A percentile compares a stretch with the other conserved stretches of the same genome.
phyloP scores from a whole-genome alignment of 1,140 invertebrate genomes.

The Plodia interpunctella region DNA sequence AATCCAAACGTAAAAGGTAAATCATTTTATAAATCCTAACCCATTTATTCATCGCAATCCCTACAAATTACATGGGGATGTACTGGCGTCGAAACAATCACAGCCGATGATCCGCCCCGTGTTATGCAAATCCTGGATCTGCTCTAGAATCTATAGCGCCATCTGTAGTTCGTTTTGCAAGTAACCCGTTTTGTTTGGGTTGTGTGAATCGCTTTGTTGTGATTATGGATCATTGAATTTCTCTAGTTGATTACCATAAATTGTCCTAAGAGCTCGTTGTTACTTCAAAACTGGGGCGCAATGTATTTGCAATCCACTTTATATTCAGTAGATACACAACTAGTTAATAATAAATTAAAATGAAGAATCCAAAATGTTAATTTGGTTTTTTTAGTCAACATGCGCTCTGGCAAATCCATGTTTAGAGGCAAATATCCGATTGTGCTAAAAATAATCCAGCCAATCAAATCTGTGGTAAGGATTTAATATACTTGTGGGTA shows the following conservation, averaged over 20 bases:
- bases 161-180: constrained; percentile 27
- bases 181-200: constrained; percentile 23
- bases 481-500: too few relatives aligned
- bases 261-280: neutral
- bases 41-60: constrained; percentile 57
- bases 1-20: constrained; percentile 21
- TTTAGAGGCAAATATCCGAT: too few relatives aligned
- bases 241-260: constrained; percentile 6
- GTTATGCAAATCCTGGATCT: constrained; percentile 66
- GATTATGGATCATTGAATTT: constrained; percentile 8
- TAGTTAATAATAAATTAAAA: too few relatives aligned
- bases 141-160: constrained; percentile 50
- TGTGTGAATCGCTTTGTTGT: constrained; percentile 19
- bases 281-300: neutral
- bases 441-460: too few relatives aligned
- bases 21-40: constrained; percentile 37
- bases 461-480: too few relatives aligned
- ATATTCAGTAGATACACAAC: neutral
- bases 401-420: too few relatives aligned
- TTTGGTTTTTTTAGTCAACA: too few relatives aligned
- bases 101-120: constrained; percentile 55
- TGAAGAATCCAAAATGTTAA: neutral
- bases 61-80: constrained; percentile 60
- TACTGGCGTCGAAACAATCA: constrained; percentile 63
- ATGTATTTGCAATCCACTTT: neutral